Base-by-base conservation (phyloP, 2,797 vertebrate genomes). In the Dipus sagitta region DNA sequence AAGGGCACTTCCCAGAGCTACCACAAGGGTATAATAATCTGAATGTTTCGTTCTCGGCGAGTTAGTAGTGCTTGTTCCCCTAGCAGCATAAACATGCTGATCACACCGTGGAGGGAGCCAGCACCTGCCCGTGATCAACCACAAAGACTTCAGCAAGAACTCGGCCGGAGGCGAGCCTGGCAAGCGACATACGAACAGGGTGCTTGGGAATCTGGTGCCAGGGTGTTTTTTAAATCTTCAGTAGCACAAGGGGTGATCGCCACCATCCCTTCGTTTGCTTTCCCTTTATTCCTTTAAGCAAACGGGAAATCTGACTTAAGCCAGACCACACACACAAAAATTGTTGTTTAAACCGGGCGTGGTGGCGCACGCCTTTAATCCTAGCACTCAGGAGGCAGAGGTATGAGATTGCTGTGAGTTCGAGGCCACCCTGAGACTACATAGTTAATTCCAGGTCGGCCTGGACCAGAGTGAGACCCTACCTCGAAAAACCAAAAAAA, bases 261-360 rank as follows among this genome's bases (percentile, higher is more conserved):
- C 24, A 95, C 65, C 78, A 71, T 92, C 47, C 42, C 32, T 28
- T 85, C 90, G 75, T 67, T 80, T 80, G 52, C 71, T 70, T 87
- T 54, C 30, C 93, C 64, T 60, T 85, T n/a, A 18, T 93, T 91
- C 74, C 71, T 94, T 94, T 91, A 94, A 67, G 76, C 91, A 96
- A 95, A 95, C 2, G 96, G 94, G 84, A 95, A 94, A 67, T 24
- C 0, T 86, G 52, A 84, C 58, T 97, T 91, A 96, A 92, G 92
- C 90, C 26, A 2, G 95, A 79, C 64, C 89, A 94, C 76, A 96
- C 92, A 92, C 97, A 79, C 34, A 77, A 86, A 32, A 52, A 38
- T 78, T 95, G 64, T 86, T 98, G 76, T 5, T 82, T 52, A 85
- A 85, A 58, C 13, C 38, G 38, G 38, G 38, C 6, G 6, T 38